Evolutionary conservation across 2,888 invertebrate genomes (phyloP).

Genomic region (Scaeva pyrastri): DNA sequence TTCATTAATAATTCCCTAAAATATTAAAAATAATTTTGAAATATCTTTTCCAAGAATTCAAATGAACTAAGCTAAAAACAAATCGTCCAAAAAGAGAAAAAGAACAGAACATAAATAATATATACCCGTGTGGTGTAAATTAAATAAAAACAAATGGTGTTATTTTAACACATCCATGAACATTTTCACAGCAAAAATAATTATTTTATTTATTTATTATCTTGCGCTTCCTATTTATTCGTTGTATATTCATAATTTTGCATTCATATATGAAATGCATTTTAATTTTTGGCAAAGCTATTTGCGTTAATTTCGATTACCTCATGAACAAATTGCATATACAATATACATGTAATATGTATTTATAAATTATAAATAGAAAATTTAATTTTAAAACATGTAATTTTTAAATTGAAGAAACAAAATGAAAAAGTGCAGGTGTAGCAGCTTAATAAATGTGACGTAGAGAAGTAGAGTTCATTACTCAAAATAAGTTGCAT

Average conservation of each 20-base stretch:
- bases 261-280: background rate
- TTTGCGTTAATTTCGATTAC: constrained; percentile 11
- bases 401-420: constrained; percentile 4
- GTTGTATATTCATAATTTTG: constrained; percentile 4
- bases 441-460: background rate
- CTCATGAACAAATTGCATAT: background rate
- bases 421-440: background rate
- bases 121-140: background rate
- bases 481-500: background rate
- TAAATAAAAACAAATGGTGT: constrained; percentile 11
- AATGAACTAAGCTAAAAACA: background rate
- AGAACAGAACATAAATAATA: background rate
- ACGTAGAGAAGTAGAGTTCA: background rate
- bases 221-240: background rate
- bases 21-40: too few species aligned
- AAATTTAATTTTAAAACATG: background rate
- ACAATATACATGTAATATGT: background rate
- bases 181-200: constrained; percentile 24
- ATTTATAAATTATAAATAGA: constrained; percentile 8
- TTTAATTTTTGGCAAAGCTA: constrained; percentile 15
- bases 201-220: background rate
- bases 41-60: background rate
- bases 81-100: background rate
- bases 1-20: too few species aligned
- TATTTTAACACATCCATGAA: constrained; percentile 21